Evolutionary conservation across 2,888 invertebrate species (phyloP).

Genomic region (Pseudoips prasinana): DNA sequence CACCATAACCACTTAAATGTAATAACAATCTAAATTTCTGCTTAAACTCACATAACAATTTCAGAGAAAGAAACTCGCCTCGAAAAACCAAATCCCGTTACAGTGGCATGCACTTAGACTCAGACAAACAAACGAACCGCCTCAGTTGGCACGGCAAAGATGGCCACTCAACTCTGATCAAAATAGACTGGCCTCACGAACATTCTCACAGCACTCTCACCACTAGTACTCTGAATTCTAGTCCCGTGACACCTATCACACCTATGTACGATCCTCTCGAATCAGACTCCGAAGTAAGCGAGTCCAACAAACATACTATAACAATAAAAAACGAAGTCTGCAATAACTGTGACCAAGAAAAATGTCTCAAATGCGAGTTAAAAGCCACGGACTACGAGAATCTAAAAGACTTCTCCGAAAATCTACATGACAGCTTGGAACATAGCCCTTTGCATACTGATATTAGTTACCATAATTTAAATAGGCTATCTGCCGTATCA

Average conservation of each 20-base stretch:
- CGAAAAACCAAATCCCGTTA: constrained; percentile 65
- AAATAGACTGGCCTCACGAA: constrained; percentile 72
- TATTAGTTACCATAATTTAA: constrained; percentile 75
- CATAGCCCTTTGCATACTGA: constrained; percentile 63
- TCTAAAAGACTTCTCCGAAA: constrained; percentile 39
- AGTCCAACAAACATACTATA: constrained; percentile 64
- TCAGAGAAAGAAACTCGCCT: constrained; percentile 73
- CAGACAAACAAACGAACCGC: constrained; percentile 43
- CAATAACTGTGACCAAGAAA: constrained; percentile 56
- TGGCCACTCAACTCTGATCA: constrained; percentile 70
- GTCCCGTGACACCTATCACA: constrained; percentile 60
- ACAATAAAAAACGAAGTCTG: constrained; percentile 57
- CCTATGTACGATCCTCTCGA: constrained; percentile 69
- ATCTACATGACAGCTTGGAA: constrained; percentile 55
- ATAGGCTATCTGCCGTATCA: constrained; percentile 70
- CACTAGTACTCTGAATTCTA: constrained; percentile 59
- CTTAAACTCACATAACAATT: constrained; percentile 43
- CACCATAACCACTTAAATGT: constrained; percentile 10
- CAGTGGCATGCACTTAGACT: constrained; percentile 58
- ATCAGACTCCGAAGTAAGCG: constrained; percentile 69
- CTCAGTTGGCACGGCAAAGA: constrained; percentile 75
- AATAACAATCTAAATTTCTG: constrained; percentile 30
- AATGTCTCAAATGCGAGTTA: constrained; percentile 70
- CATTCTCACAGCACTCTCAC: constrained; percentile 57
- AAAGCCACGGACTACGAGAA: constrained; percentile 66